Evolutionary conservation across 2,113 vertebrate species (phyloP).

Genomic region (Hyperopisus bebe): DNA sequence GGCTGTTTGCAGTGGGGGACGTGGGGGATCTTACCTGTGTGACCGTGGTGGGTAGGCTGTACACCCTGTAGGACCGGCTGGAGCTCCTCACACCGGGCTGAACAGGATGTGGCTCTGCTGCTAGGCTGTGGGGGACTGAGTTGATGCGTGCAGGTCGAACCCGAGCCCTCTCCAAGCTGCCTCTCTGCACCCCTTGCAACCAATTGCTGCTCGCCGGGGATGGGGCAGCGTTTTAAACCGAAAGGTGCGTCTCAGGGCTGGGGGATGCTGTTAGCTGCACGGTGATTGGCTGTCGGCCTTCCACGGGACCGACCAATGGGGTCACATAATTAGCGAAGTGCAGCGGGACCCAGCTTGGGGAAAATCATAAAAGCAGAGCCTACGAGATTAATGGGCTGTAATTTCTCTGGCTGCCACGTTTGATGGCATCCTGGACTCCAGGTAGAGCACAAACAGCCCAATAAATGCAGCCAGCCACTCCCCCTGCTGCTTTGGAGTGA

Average conservation of each 20-base stretch:
- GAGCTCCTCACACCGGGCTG: background rate
- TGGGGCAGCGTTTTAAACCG: slow-evolving; percentile 54
- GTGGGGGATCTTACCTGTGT: background rate
- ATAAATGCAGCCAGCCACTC: slow-evolving; percentile 30
- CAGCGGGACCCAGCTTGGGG: slow-evolving; percentile 1
- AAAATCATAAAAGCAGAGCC: slow-evolving; percentile 20
- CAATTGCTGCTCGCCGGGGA: slow-evolving; percentile 36
- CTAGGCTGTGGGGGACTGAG: slow-evolving; percentile 17
- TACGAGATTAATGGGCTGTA: slow-evolving; percentile 23
- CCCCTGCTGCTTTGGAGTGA: background rate
- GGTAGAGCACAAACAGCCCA: slow-evolving; percentile 40
- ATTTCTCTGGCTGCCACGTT: slow-evolving; percentile 17
- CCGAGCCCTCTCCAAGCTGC: slow-evolving; percentile 28
- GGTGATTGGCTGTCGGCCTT: slow-evolving; percentile 46
- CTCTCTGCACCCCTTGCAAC: slow-evolving; percentile 35
- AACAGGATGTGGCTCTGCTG: background rate
- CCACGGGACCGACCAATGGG: slow-evolving; percentile 45
- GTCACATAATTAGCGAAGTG: slow-evolving; percentile 24
- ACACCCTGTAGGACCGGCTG: background rate
- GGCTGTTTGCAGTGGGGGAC: background rate
- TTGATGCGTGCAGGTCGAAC: slow-evolving; percentile 17
- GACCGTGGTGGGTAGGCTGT: background rate
- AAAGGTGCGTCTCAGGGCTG: slow-evolving; percentile 37
- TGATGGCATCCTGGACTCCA: background rate
- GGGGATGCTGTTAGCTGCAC: slow-evolving; percentile 27